These are phyloP conservation scores for Tetramorium parvispinum DNA, from an alignment of 1,140 invertebrate genomes.

Conservation along the genomic window DNA sequence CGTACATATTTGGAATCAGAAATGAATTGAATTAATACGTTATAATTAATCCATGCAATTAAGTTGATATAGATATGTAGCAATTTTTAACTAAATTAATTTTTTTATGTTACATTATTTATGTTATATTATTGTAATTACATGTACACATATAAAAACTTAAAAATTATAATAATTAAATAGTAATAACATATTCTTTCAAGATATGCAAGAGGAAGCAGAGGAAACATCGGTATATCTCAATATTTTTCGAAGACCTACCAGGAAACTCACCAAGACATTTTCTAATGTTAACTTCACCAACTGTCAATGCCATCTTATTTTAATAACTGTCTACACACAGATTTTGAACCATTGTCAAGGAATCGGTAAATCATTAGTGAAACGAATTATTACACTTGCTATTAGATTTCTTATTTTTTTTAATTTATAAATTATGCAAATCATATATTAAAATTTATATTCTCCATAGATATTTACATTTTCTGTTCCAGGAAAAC, in stretches of 20 bases:
- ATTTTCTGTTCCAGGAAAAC: conserved; percentile 72
- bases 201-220: neutral
- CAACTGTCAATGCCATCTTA: conserved; percentile 86
- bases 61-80: neutral
- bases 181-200: conserved; percentile 1
- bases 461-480: neutral
- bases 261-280: conserved; percentile 74
- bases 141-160: neutral
- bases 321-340: conserved; percentile 86
- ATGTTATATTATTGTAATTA: neutral
- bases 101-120: neutral
- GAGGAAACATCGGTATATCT: neutral
- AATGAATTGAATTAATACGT: neutral
- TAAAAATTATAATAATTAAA: neutral
- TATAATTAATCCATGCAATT: neutral
- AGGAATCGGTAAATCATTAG: conserved; percentile 83
- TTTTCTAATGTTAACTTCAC: conserved; percentile 84
- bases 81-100: neutral
- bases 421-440: neutral
- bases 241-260: conserved; percentile 27
- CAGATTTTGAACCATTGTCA: conserved; percentile 87
- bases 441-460: conserved; percentile 7
- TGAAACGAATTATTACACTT: conserved; percentile 55
- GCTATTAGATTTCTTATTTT: neutral
- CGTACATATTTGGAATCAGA: neutral